phyloP scores from a whole-genome alignment of 2,113 vertebrate species.

The Pollachius pollachius region DNA sequence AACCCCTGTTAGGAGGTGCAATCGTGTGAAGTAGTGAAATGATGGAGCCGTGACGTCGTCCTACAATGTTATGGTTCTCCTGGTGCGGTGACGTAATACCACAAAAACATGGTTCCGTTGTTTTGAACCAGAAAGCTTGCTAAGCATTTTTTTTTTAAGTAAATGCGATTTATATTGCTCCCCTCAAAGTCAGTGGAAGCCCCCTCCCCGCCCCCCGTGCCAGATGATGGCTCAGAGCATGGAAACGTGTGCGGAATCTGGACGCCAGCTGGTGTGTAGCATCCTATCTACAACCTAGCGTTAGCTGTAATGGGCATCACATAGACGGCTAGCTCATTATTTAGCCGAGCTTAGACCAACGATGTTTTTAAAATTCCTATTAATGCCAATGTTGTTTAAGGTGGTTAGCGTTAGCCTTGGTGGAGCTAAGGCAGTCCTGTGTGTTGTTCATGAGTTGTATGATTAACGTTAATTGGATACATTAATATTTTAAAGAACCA shows the following conservation, averaged over 20 bases:
- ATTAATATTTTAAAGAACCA: too few relatives aligned
- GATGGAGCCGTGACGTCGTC: conserved; percentile 55
- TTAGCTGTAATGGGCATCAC: conserved; percentile 8
- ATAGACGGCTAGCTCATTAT: conserved; percentile 62
- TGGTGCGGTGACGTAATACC: conserved; percentile 82
- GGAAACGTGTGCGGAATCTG: conserved; percentile 87
- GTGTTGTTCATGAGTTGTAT: too few relatives aligned
- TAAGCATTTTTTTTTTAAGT: conserved; percentile 73
- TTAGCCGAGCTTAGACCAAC: conserved; percentile 57
- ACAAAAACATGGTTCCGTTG: conserved; percentile 87
- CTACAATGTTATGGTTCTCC: conserved; percentile 85
- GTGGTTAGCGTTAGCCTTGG: too few relatives aligned
- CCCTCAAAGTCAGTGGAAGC: too few relatives aligned
- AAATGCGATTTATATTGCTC: conserved; percentile 35
- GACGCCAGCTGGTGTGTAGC: conserved; percentile 96
- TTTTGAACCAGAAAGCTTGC: conserved; percentile 81
- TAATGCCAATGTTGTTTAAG: too few relatives aligned
- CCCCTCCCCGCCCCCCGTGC: conserved; percentile 28
- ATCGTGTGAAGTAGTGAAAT: too few relatives aligned
- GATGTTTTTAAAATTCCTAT: too few relatives aligned
- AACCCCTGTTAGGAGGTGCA: too few relatives aligned
- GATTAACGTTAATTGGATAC: too few relatives aligned
- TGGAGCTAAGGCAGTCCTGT: too few relatives aligned
- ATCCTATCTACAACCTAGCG: conserved; percentile 38
- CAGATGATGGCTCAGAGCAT: conserved; percentile 82